Evolutionary conservation across 2,797 vertebrate genomes (phyloP), one percentile per base, ranked within the genome.

Genomic region (Myripristis murdjan): DNA sequence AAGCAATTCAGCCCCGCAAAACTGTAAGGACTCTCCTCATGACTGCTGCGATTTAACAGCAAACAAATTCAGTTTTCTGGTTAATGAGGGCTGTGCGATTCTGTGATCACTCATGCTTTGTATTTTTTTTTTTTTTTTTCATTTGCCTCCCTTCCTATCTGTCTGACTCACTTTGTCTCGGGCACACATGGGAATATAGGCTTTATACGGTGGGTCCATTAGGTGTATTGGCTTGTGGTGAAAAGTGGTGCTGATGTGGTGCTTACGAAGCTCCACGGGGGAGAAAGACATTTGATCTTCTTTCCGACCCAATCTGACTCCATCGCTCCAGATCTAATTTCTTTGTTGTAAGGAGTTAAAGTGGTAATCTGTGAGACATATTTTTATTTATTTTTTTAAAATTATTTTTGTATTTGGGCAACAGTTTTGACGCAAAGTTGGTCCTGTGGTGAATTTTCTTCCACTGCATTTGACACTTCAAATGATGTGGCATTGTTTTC

Each of bases 221-320:
- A 92, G 89, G 64, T 88, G 85, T 90, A 91, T 93, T 93, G 91
- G 89, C 88, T 84, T 77, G 75, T 87, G 92, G 87, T 91, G 91
- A 91, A 91, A 91, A 91, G 90, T 85, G 89, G 82, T 92, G 89
- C 89, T 91, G 91, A 93, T 91, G 87, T 77, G 87, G 79, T 90
- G 90, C 91, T 92, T 92, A 88, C 90, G 86, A 89, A 90, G 88
- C 89, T 90, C 81, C 88, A 79, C 81, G 52, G 87, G 90, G 90
- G 89, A 91, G 88, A 83, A 64, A 80, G 92, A 93, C 89, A 92
- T 92, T 86, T 91, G 91, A 93, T 92, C 92, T 87, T 83, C 84
- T 85, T 63, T 84, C 79, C 86, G 89, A 89, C 89, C 88, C 77
- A 75, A 64, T 86, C 81, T 89, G 89, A 90, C 90, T 90, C 89